Percentiles rank a stretch among this genome's conserved stretches.
Evolutionary conservation across 2,797 vertebrate genomes (phyloP).

Genomic region (Sebastes steindachneri): DNA sequence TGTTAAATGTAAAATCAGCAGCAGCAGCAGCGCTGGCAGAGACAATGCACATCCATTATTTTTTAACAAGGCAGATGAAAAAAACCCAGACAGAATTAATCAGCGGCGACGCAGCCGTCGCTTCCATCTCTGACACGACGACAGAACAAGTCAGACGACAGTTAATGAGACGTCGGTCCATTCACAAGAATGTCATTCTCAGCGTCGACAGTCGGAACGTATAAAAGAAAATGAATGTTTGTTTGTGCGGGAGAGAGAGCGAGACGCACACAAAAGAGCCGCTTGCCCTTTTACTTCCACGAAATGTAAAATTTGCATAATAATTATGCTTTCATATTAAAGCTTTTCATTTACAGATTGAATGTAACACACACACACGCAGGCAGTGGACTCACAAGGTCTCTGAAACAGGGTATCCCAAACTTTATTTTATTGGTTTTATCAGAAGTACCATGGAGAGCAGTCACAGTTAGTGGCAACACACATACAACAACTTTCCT

Average conservation of each 20-base stretch:
- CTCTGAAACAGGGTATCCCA: slow-evolving; percentile 93
- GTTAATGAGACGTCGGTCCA: slow-evolving; percentile 36
- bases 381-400: slow-evolving; percentile 63
- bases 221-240: slow-evolving; percentile 24
- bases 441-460: slow-evolving; percentile 90
- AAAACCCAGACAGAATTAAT: slow-evolving; percentile 16
- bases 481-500: slow-evolving; percentile 82
- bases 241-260: neutral
- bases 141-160: neutral
- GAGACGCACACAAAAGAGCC: neutral
- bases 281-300: neutral
- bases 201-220: slow-evolving; percentile 3
- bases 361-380: neutral
- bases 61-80: neutral
- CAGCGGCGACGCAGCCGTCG: slow-evolving; percentile 3
- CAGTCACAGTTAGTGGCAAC: slow-evolving; percentile 92
- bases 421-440: slow-evolving; percentile 94
- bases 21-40: neutral
- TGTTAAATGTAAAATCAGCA: neutral
- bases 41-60: slow-evolving; percentile 8
- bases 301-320: slow-evolving; percentile 30
- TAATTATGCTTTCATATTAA: slow-evolving; percentile 23
- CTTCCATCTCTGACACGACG: slow-evolving; percentile 34
- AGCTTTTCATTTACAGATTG: neutral
- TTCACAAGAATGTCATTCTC: slow-evolving; percentile 52